Percentiles rank a stretch among this genome's conserved stretches.
phyloP scores from a whole-genome alignment of 2,113 vertebrate genomes.

The Circaetus cinerascens region DNA sequence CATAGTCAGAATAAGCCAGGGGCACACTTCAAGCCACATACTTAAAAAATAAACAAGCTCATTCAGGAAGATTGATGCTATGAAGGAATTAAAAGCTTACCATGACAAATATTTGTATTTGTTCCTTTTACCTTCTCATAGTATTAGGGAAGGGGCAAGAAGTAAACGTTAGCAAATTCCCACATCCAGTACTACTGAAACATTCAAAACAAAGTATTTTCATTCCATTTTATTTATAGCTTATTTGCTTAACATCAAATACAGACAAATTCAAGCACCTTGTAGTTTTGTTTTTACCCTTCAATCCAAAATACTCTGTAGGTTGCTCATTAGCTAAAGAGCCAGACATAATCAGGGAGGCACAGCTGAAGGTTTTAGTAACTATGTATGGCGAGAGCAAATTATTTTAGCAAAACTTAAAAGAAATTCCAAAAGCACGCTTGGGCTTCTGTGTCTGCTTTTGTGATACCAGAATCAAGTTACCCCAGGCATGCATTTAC shows the following conservation, averaged over 20 bases:
- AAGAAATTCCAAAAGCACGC: neutral
- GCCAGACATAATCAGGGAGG: neutral
- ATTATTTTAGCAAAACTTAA: neutral
- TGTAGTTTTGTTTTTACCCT: neutral
- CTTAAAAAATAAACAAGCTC: neutral
- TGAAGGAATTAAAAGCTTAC: neutral
- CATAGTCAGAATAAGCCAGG: neutral
- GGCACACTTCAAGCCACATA: neutral
- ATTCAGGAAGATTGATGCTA: neutral
- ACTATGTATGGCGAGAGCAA: neutral
- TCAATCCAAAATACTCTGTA: neutral
- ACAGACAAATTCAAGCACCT: neutral
- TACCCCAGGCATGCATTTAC: constrained; percentile 61
- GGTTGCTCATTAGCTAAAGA: neutral
- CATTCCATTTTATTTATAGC: neutral
- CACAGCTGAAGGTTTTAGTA: neutral
- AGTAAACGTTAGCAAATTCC: neutral
- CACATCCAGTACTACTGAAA: neutral
- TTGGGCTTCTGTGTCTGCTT: neutral
- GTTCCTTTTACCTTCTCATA: neutral
- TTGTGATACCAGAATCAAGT: neutral
- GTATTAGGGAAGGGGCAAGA: neutral
- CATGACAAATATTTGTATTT: neutral
- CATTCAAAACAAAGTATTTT: neutral
- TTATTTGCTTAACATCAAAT: neutral